Percentiles rank a stretch among this genome's conserved stretches.
Evolutionary conservation across 1,140 invertebrate genomes (phyloP).

Genomic region (Aphidius ervi): DNA sequence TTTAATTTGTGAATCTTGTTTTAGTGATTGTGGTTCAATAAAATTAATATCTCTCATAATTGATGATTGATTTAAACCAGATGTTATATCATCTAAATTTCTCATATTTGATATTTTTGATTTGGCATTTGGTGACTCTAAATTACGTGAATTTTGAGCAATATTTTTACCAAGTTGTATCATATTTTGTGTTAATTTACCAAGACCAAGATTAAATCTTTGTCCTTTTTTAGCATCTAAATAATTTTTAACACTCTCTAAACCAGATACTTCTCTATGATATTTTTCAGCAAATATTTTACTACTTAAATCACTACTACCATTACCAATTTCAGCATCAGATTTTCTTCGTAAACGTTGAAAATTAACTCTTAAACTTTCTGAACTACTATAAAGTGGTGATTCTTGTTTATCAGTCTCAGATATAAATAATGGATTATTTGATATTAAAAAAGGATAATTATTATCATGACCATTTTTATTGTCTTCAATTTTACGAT

Average conservation of each 20-base stretch:
- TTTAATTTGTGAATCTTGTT: constrained; percentile 5
- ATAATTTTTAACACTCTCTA: constrained; percentile 49
- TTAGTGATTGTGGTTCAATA: constrained; percentile 6
- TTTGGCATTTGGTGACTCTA: constrained; percentile 26
- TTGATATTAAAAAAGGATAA: constrained; percentile 47
- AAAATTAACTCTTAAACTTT: constrained; percentile 40
- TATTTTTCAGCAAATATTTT: constrained; percentile 46
- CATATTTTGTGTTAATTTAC: constrained; percentile 45
- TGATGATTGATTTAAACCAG: constrained; percentile 14
- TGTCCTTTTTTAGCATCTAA: constrained; percentile 45
- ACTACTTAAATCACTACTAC: constrained; percentile 35
- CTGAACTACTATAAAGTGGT: constrained; percentile 38
- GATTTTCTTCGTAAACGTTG: constrained; percentile 40
- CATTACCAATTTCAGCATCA: constrained; percentile 37
- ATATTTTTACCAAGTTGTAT: constrained; percentile 45
- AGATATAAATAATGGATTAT: constrained; percentile 44
- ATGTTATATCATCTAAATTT: constrained; percentile 28
- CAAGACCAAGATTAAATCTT: constrained; percentile 37
- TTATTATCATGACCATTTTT: constrained; percentile 42
- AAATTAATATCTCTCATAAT: constrained; percentile 32
- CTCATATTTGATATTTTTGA: constrained; percentile 26
- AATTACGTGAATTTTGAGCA: constrained; percentile 37
- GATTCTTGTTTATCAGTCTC: constrained; percentile 41
- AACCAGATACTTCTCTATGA: constrained; percentile 40
- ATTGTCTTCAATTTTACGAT: constrained; percentile 40